Evolutionary conservation across 2,113 vertebrate species (phyloP).

Genomic region (Myrmophylax atrothorax): DNA sequence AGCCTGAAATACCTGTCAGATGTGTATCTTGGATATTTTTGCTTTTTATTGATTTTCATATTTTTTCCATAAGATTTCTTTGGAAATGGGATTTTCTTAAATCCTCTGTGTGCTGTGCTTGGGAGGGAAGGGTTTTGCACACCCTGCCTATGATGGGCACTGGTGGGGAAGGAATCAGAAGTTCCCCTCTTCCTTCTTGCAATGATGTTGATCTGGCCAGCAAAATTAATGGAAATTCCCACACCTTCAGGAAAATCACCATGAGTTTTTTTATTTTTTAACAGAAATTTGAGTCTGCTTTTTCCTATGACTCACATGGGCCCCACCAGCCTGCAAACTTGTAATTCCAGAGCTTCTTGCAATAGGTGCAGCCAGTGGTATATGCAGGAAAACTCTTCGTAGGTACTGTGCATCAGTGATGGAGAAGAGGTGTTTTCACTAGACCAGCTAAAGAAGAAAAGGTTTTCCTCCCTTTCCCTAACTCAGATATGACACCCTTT

Average conservation of each 20-base stretch:
- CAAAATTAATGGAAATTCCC: not conserved
- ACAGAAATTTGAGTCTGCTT: not conserved
- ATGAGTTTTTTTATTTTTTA: not conserved
- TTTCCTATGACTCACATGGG: rapidly evolving
- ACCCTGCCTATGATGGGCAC: not conserved
- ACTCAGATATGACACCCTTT: not conserved
- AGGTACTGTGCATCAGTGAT: not conserved
- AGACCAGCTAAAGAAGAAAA: not conserved
- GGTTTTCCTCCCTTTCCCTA: not conserved
- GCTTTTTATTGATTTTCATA: not conserved
- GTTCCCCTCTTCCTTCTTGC: not conserved
- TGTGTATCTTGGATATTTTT: not conserved
- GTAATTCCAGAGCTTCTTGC: not conserved
- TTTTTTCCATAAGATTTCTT: not conserved
- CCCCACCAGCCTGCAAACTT: not conserved
- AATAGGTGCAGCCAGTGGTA: not conserved
- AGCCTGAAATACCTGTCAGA: not conserved
- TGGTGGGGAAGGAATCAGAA: not conserved
- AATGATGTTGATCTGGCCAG: not conserved
- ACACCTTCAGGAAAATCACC: not conserved
- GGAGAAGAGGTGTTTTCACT: not conserved
- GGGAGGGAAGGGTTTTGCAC: not conserved
- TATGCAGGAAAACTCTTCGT: not conserved
- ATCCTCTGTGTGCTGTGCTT: rapidly evolving
- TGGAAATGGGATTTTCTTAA: not conserved